Evolutionary conservation across 1,140 invertebrate genomes (phyloP).

Genomic region (Bombus difficillimus): DNA sequence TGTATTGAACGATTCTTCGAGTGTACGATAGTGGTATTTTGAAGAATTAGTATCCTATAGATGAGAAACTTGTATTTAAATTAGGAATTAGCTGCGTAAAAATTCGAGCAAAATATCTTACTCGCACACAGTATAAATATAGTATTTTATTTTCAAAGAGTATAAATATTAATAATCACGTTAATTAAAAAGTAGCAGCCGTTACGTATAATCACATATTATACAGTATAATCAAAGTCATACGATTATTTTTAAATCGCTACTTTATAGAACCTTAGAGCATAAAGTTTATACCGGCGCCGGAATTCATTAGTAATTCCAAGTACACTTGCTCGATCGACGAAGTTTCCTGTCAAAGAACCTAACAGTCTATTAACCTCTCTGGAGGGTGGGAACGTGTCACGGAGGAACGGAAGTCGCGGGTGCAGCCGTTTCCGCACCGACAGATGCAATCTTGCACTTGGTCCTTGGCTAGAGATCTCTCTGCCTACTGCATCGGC

Average conservation of each 20-base stretch:
- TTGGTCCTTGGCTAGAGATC: conserved; percentile 30
- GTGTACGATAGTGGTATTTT: not conserved
- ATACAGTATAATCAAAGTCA: too few species aligned
- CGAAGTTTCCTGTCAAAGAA: conserved; percentile 4
- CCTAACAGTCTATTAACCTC: conserved; percentile 67
- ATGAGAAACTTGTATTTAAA: not conserved
- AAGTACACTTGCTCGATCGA: conserved; percentile 43
- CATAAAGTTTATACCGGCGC: not conserved
- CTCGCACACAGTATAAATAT: too few species aligned
- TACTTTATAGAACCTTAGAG: too few species aligned
- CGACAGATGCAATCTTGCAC: conserved; percentile 75
- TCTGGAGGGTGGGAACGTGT: conserved; percentile 68
- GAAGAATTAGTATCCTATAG: not conserved
- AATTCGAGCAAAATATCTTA: not conserved
- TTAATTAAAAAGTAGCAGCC: not conserved
- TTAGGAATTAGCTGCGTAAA: not conserved
- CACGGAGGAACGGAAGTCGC: conserved; percentile 73
- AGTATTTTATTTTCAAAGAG: not conserved
- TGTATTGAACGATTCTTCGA: not conserved
- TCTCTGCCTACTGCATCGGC: conserved; percentile 19
- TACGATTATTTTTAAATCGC: too few species aligned
- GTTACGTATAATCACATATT: too few species aligned
- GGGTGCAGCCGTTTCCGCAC: conserved; percentile 75
- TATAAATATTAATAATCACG: not conserved
- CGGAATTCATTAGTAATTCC: not conserved